These are phyloP conservation scores for Ennomos fuscantarius DNA, from an alignment of 2,888 invertebrate genomes.

Conservation along the genomic window DNA sequence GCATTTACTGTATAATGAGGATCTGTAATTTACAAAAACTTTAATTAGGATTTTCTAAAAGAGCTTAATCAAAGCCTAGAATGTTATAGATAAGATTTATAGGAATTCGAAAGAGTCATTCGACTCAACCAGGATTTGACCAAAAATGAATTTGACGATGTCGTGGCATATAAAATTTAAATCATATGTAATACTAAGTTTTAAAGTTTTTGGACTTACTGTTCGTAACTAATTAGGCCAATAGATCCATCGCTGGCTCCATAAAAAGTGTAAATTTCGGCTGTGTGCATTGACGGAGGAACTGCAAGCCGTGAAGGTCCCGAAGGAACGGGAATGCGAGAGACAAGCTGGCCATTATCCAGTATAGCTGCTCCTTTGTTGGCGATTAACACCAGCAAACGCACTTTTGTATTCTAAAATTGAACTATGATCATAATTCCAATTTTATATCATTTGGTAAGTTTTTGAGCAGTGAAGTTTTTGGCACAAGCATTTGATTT, in stretches of 20 bases:
- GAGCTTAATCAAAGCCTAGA: no score
- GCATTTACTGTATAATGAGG: conserved; percentile 63
- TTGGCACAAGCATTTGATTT: no score
- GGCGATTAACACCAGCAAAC: conserved; percentile 92
- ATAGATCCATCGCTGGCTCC: conserved; percentile 96
- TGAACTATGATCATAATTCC: no score
- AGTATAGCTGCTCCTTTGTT: conserved; percentile 92
- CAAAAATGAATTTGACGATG: no score
- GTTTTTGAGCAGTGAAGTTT: no score
- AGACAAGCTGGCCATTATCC: conserved; percentile 88
- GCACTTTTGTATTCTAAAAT: conserved; percentile 85
- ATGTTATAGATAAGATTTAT: no score
- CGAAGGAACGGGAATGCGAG: conserved; percentile 57
- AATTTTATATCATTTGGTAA: no score
- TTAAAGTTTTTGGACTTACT: conserved; percentile 63
- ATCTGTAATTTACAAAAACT: conserved; percentile 48
- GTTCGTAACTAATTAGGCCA: conserved; percentile 88
- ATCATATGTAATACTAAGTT: not conserved
- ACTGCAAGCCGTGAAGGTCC: conserved; percentile 70
- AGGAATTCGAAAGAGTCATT: no score
- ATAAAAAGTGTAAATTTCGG: conserved; percentile 89
- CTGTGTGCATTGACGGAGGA: conserved; percentile 53
- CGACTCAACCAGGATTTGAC: no score
- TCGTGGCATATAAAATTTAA: not conserved
- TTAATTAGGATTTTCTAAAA: no score